Conservation (phyloP, 2,797 vertebrate genomes). For the Tokudaia tokunoshimensis region DNA sequence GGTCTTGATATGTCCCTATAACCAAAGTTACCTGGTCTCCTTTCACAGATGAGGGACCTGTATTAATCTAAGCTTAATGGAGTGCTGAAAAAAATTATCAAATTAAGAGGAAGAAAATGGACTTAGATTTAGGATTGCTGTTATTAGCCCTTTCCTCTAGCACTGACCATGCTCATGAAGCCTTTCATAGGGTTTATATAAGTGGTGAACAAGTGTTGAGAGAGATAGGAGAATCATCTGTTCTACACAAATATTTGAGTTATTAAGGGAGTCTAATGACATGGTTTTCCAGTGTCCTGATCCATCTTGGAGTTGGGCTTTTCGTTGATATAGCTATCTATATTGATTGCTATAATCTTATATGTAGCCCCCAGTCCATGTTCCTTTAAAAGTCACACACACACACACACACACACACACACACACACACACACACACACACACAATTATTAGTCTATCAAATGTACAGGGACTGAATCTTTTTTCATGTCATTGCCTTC, state of each 20-base stretch:
- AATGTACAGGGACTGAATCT: background rate
- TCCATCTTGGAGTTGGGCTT: accelerated
- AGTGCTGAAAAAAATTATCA: background rate
- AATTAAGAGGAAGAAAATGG: background rate
- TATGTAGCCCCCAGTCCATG: background rate
- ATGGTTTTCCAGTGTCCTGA: background rate
- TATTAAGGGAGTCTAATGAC: background rate
- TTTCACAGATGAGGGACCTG: background rate
- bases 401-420: background rate
- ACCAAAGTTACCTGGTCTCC: background rate
- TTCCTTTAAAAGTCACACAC: background rate
- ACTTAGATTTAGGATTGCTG: background rate
- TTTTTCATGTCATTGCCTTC: background rate
- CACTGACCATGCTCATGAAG: background rate
- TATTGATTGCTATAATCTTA: background rate
- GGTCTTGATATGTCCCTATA: background rate
- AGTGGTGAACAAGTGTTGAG: background rate
- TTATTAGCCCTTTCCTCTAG: background rate
- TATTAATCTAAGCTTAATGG: background rate
- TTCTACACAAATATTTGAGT: background rate
- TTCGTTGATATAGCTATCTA: background rate
- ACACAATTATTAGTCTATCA: background rate
- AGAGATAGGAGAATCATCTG: background rate
- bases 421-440: background rate
- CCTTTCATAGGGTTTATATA: background rate